phyloP scores from a whole-genome alignment of 2,888 invertebrate species.

The Microdon myrmicae region DNA sequence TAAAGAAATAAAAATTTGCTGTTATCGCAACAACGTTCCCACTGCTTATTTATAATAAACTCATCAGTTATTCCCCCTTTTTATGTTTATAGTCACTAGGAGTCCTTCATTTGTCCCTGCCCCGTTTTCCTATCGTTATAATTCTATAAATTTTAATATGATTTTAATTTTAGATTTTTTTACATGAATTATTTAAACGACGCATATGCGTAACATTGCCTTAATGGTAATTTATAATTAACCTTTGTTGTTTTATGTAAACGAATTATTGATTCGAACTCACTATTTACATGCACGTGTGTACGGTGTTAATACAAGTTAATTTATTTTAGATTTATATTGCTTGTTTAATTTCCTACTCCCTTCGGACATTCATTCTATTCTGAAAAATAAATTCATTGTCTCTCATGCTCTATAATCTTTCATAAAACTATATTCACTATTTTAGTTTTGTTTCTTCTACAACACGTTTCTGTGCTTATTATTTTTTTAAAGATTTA shows the following conservation, averaged over 20 bases:
- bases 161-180: slow-evolving; percentile 5
- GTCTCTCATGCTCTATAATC: slow-evolving; percentile 9
- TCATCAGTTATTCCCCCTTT: slow-evolving; percentile 3
- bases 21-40: slow-evolving; percentile 35
- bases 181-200: slow-evolving; percentile 35
- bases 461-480: slow-evolving; percentile 41
- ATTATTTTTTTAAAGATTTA: slow-evolving; percentile 38
- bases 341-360: slow-evolving; percentile 4
- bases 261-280: slow-evolving; percentile 36
- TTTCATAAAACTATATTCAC: slow-evolving; percentile 12
- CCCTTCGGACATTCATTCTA: slow-evolving; percentile 22
- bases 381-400: slow-evolving; percentile 41
- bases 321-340: slow-evolving; percentile 17
- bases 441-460: slow-evolving; percentile 13
- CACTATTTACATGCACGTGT: slow-evolving; percentile 45
- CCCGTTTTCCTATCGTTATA: too few species aligned
- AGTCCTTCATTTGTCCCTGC: slow-evolving; percentile 11
- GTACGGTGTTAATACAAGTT: slow-evolving; percentile 25
- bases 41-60: slow-evolving; percentile 9
- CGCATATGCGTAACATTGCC: slow-evolving; percentile 26
- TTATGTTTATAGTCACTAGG: slow-evolving; percentile 38
- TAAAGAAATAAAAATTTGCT: slow-evolving; percentile 25
- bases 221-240: slow-evolving; percentile 28
- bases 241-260: slow-evolving; percentile 19
- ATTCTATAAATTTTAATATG: slow-evolving; percentile 33